phyloP scores from a whole-genome alignment of 1,140 invertebrate genomes.

The Oncopodura yosiiana region DNA sequence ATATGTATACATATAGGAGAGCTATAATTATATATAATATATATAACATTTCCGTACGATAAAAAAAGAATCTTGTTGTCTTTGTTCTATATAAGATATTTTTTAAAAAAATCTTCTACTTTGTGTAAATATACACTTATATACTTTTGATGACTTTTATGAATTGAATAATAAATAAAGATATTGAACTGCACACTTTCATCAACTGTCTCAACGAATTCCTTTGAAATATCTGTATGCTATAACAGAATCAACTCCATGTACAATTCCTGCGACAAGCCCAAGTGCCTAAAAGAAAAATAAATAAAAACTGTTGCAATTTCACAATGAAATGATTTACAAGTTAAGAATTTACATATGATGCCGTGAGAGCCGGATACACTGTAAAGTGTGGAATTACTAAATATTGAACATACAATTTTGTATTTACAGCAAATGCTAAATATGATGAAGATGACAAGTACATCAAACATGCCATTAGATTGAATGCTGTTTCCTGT shows the following conservation, averaged over 20 bases:
- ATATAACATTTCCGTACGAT: too few relatives aligned
- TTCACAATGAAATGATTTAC: background rate
- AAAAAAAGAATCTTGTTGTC: too few relatives aligned
- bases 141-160: too few relatives aligned
- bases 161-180: too few relatives aligned
- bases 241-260: slow-evolving; percentile 61
- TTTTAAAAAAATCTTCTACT: too few relatives aligned
- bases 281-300: slow-evolving; percentile 58
- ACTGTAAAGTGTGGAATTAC: slow-evolving; percentile 52
- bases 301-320: background rate
- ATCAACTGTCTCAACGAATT: too few relatives aligned
- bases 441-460: slow-evolving; percentile 62
- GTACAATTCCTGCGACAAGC: slow-evolving; percentile 55
- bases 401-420: slow-evolving; percentile 51
- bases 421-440: slow-evolving; percentile 55
- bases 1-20: too few relatives aligned
- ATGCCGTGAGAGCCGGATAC: slow-evolving; percentile 71
- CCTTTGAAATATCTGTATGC: slow-evolving; percentile 55
- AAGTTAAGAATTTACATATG: slow-evolving; percentile 57
- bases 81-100: too few relatives aligned
- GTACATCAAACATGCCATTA: slow-evolving; percentile 60
- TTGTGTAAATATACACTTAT: too few relatives aligned
- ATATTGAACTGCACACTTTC: too few relatives aligned
- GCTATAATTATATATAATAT: too few relatives aligned
- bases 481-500: slow-evolving; percentile 68